Evolutionary conservation across 2,797 vertebrate species (phyloP).

Genomic region (Myotis vivesi): DNA sequence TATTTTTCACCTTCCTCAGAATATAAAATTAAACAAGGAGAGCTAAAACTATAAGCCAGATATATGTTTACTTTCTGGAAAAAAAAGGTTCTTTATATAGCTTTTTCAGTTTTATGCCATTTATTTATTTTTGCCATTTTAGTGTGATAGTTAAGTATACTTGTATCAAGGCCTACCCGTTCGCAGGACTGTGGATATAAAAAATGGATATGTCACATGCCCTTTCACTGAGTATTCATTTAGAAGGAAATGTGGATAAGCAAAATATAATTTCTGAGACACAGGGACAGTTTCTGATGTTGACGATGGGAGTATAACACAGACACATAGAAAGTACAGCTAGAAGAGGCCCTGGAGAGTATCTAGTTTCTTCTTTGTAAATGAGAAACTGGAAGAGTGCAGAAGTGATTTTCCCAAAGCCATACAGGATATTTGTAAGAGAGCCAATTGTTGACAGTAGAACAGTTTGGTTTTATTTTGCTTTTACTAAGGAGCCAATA

Average conservation of each 20-base stretch:
- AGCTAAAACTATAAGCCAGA: not conserved
- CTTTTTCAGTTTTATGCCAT: not conserved
- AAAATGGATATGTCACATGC: not conserved
- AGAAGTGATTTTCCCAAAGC: not conserved
- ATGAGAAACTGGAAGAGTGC: not conserved
- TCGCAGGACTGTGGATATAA: not conserved
- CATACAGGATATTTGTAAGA: not conserved
- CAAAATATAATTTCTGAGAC: constrained; percentile 3
- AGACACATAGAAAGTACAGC: not conserved
- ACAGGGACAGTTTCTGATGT: accelerated
- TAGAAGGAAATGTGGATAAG: not conserved
- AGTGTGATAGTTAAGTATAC: not conserved
- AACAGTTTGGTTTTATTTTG: not conserved
- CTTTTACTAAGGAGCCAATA: not conserved
- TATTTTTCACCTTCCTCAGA: not conserved
- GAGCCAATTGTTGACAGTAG: not conserved
- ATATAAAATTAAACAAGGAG: not conserved
- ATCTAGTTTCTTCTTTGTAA: not conserved
- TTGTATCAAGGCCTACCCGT: not conserved
- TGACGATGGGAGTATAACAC: not conserved
- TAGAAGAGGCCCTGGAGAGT: not conserved
- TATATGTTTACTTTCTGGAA: not conserved
- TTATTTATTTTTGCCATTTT: not conserved
- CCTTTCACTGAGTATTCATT: not conserved
- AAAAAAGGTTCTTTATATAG: not conserved